Evolutionary conservation across 2,797 vertebrate genomes (phyloP), one percentile per base, ranked within the genome.

Genomic region (Furcifer pardalis): DNA sequence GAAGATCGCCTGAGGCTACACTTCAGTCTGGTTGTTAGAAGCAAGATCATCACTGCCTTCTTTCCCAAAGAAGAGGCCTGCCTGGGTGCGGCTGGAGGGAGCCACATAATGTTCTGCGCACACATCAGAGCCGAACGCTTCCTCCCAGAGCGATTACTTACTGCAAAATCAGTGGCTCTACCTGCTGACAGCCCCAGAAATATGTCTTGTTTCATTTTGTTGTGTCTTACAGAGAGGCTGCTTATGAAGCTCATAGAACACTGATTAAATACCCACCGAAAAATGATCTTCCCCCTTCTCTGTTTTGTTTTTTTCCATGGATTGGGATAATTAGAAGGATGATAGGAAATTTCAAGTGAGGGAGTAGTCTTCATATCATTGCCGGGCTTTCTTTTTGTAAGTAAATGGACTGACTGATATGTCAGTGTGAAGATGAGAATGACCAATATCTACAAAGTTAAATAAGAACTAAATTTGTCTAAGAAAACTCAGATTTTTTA

Each of bases 91-190:
- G 94, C 94, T 68, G 87, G 87, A 92, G 94, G 93, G 91, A 93
- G 94, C 92, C 94, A 77, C 76, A 62, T 85, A 94, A 88, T 90
- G 32, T 90, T 93, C 95, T 94, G 92, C 93, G 82, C 92, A 95
- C 88, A 96, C 95, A 96, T 96, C 95, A 96, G 93, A 96, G 95
- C 94, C 56, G 91, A 80, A 92, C 92, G 86, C 88, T 90, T 94
- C 94, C 95, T 96, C 95, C 96, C 96, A 95, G 93, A 95, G 96
- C 96, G 96, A 96, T 92, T 95, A 96, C 95, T 96, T 96, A 96
- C 95, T 94, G 92, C 93, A 90, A 92, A 94, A 94, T 95, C 94
- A 91, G 93, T 91, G 94, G 92, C 88, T 93, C 95, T 95, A 95
- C 95, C 96, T 95, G 95, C 96, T 96, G 95, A 96, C 94, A 96